Percentiles rank a stretch among this genome's conserved stretches.
Evolutionary conservation across 2,113 vertebrate genomes (phyloP).

Genomic region (Buteo buteo): DNA sequence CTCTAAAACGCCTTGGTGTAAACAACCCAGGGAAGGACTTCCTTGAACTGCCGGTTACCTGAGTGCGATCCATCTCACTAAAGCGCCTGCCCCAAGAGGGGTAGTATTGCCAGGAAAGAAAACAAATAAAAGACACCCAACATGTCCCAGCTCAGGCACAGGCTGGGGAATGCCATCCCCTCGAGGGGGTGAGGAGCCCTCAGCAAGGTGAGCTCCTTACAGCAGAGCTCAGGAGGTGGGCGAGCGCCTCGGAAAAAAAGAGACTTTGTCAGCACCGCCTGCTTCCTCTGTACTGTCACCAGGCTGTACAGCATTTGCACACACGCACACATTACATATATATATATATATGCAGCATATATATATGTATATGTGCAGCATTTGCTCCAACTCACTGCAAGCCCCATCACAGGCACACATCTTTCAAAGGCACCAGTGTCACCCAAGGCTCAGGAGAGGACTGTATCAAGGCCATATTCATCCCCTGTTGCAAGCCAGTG

Average conservation of each 20-base stretch:
- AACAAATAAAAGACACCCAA: conserved; percentile 70
- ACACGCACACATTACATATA: no score
- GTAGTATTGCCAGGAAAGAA: conserved; percentile 59
- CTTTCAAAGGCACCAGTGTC: neutral
- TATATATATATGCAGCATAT: no score
- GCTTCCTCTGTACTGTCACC: neutral
- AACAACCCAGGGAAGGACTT: conserved; percentile 71
- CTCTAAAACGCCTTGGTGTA: conserved; percentile 76
- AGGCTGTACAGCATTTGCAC: neutral
- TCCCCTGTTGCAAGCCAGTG: accelerated
- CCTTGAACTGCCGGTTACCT: conserved; percentile 74
- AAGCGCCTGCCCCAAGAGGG: conserved; percentile 66
- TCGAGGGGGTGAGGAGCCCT: neutral
- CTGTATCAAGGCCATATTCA: accelerated
- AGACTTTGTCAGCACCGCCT: neutral
- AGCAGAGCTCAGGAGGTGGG: neutral
- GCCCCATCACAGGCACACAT: accelerated
- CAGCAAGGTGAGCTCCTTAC: neutral
- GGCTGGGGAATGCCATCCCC: neutral
- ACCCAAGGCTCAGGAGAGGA: neutral
- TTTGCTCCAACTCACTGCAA: neutral
- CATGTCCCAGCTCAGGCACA: neutral
- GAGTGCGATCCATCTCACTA: conserved; percentile 77
- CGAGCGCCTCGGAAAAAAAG: neutral
- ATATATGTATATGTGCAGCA: accelerated